phyloP scores from a whole-genome alignment of 2,888 invertebrate species.

The Leptarthrus brevirostris region DNA sequence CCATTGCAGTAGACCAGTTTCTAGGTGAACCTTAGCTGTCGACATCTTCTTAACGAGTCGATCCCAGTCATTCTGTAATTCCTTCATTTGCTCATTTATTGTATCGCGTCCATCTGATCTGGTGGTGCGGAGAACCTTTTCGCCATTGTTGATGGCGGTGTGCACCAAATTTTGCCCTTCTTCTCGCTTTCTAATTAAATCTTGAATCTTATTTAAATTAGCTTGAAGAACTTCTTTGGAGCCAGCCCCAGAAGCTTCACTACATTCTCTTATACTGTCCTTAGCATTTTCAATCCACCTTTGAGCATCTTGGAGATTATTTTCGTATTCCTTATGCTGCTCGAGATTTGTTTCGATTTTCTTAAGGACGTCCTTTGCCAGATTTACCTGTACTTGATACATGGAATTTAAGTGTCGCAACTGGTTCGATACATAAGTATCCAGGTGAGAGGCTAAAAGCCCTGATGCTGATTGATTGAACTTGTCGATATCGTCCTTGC shows the following conservation, averaged over 20 bases:
- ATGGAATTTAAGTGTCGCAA: constrained; percentile 86
- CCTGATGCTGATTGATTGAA: constrained; percentile 84
- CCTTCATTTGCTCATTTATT: constrained; percentile 87
- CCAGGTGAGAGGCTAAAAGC: constrained; percentile 83
- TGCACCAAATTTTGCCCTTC: constrained; percentile 89
- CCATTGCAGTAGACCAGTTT: constrained; percentile 93
- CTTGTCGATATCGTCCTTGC: constrained; percentile 84
- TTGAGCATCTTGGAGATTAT: constrained; percentile 79
- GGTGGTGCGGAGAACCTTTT: constrained; percentile 88
- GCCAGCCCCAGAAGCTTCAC: constrained; percentile 81
- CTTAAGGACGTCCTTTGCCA: constrained; percentile 88
- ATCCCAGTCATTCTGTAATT: constrained; percentile 93
- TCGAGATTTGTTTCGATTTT: constrained; percentile 90
- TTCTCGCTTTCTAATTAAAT: constrained; percentile 83
- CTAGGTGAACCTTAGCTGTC: constrained; percentile 89
- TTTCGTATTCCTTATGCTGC: constrained; percentile 84
- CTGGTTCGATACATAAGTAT: constrained; percentile 89
- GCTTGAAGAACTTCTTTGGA: constrained; percentile 86
- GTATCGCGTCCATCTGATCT: constrained; percentile 89
- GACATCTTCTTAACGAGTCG: constrained; percentile 90
- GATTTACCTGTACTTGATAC: constrained; percentile 88
- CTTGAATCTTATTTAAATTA: constrained; percentile 82
- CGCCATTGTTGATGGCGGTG: constrained; percentile 87
- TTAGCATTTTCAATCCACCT: constrained; percentile 90
- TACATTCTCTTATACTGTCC: constrained; percentile 82